phyloP scores from a whole-genome alignment of 2,888 invertebrate genomes.

The Nezara viridula region DNA sequence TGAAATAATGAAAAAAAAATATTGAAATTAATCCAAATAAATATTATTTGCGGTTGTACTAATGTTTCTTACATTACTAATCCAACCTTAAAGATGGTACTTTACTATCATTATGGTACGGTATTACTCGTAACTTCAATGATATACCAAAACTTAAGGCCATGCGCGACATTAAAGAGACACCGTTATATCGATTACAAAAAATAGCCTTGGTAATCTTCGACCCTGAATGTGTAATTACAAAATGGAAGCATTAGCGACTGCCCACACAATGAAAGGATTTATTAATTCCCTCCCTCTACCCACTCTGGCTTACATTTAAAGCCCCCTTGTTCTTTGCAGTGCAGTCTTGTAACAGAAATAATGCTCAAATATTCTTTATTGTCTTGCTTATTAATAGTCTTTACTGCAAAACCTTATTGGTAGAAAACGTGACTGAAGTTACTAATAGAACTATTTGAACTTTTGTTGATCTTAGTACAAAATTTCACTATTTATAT shows the following conservation, averaged over 20 bases:
- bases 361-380: not conserved
- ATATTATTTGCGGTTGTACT: too few relatives aligned
- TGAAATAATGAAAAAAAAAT: too few relatives aligned
- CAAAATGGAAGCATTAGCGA: not conserved
- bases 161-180: not conserved
- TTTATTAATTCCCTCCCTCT: not conserved
- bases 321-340: not conserved
- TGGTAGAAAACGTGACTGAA: too few relatives aligned
- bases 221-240: not conserved
- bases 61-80: too few relatives aligned
- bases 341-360: not conserved
- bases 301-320: not conserved
- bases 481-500: too few relatives aligned
- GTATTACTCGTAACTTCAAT: not conserved
- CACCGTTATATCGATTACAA: conserved; percentile 28
- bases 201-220: conserved; percentile 2
- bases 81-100: too few relatives aligned
- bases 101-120: not conserved
- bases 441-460: too few relatives aligned
- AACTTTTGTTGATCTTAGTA: too few relatives aligned
- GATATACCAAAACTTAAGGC: not conserved
- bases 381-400: too few relatives aligned
- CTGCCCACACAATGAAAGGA: not conserved
- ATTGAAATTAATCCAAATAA: too few relatives aligned
- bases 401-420: too few relatives aligned